Evolutionary conservation across 2,888 invertebrate species (phyloP).

Genomic region (Dryobota labecula): DNA sequence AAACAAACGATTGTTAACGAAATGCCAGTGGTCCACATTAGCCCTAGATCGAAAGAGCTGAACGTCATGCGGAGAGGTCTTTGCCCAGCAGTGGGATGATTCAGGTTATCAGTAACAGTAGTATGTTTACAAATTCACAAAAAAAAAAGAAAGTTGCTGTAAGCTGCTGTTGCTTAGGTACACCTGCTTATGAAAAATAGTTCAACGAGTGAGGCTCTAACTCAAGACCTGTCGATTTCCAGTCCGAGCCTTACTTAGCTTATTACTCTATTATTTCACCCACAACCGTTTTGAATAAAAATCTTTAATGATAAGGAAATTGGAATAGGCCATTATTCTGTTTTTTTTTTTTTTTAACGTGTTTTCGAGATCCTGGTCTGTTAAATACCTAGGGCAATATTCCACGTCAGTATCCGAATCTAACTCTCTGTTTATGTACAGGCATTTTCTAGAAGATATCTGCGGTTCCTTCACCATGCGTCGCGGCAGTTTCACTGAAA

Average conservation of each 20-base stretch:
- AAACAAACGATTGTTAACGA: too few species aligned
- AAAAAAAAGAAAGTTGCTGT: too few species aligned
- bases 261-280: neutral
- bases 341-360: neutral
- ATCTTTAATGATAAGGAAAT: neutral
- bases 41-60: too few species aligned
- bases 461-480: constrained; percentile 78
- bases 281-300: neutral
- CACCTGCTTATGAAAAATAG: too few species aligned
- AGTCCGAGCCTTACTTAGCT: neutral
- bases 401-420: constrained; percentile 88
- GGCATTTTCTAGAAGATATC: constrained; percentile 79
- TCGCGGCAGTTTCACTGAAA: constrained; percentile 62
- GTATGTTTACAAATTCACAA: too few species aligned
- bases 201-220: neutral
- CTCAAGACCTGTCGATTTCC: neutral
- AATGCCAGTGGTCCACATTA: too few species aligned
- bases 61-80: too few species aligned
- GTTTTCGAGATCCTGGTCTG: neutral
- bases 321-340: too few species aligned
- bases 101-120: too few species aligned
- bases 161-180: too few species aligned
- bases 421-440: constrained; percentile 79
- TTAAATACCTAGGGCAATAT: constrained; percentile 72
- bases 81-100: too few species aligned